These are phyloP conservation scores for Exocentrus adspersus DNA, from an alignment of 2,888 invertebrate genomes.

Conservation along the genomic window DNA sequence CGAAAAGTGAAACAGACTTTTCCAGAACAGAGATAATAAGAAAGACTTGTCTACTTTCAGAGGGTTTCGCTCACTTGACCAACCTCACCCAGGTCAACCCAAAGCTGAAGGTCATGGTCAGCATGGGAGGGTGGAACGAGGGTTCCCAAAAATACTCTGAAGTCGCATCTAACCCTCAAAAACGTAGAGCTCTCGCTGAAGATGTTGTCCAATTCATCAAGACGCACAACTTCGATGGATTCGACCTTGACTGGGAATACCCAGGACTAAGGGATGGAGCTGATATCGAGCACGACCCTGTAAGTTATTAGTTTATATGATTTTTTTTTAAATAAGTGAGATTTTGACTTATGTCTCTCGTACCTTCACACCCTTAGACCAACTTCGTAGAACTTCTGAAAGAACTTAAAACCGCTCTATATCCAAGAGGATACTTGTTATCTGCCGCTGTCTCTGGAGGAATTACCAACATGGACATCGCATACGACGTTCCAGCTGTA, in stretches of 20 bases:
- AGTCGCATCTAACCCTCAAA: constrained; percentile 63
- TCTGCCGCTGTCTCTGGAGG: constrained; percentile 54
- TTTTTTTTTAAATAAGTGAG: no score
- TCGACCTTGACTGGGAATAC: constrained; percentile 89
- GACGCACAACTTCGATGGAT: constrained; percentile 78
- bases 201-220: constrained; percentile 35
- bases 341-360: no score
- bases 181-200: constrained; percentile 24
- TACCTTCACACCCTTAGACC: constrained; percentile 46
- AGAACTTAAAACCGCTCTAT: constrained; percentile 46
- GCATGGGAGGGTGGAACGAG: constrained; percentile 77
- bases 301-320: constrained; percentile 24
- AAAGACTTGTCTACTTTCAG: no score
- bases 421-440: constrained; percentile 47
- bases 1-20: not conserved
- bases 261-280: constrained; percentile 66
- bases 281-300: constrained; percentile 39
- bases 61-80: constrained; percentile 33
- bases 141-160: constrained; percentile 57
- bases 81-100: constrained; percentile 65
- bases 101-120: constrained; percentile 68
- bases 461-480: constrained; percentile 46
- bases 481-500: constrained; percentile 50
- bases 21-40: no score
- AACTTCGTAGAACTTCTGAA: constrained; percentile 48